Base-by-base conservation (phyloP, 2,888 invertebrate species). In the Meiosimyza decipiens region DNA sequence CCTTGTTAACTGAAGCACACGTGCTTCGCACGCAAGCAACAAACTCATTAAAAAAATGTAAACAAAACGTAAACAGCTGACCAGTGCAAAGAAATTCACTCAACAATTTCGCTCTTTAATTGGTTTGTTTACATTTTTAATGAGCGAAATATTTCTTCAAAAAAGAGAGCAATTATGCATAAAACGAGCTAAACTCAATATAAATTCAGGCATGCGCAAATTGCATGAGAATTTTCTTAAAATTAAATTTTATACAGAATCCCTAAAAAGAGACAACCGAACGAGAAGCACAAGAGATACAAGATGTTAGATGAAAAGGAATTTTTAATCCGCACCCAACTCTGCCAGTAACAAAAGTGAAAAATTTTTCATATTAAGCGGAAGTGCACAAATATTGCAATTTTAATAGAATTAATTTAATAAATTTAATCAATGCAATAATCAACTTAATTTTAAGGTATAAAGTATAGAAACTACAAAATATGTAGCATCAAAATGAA, bases 301-400 rank as follows among this genome's bases (percentile, higher is more conserved):
- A 18, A 13, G 6, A 12, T 18, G 3, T 16, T 33, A 54, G 40
- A 16, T 47, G 57, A 55, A 13, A 47, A 22, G 9, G 22, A 63
- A n/a, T 77, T 78, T 77, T 80, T 79, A 80, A 81, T 79, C 81
- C 80, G 82, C 80, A 81, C 81, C 83, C 80, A 81, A 76, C 78
- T 78, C 63, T 28, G 54, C 57, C 33, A 18, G 54, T 33, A 57
- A 65, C 63, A 65, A 71, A 65, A 57, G 65, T 65, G 71, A 57
- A 54, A 71, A 65, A 64, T 65, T 71, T 54, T 49, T 40, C 40
- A 62, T 11, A n/a, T 52, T 50, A 54, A 51, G 7, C 60, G 51
- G 33, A 63, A 64, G 47, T 52, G 62, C 13, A 28, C 13, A 57
- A 55, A 33, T 59, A 40, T 59, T 59, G n/a, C 28, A 54, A 54